These are phyloP conservation scores for Tuta absoluta DNA, from an alignment of 2,888 invertebrate genomes.

Conservation along the genomic window DNA sequence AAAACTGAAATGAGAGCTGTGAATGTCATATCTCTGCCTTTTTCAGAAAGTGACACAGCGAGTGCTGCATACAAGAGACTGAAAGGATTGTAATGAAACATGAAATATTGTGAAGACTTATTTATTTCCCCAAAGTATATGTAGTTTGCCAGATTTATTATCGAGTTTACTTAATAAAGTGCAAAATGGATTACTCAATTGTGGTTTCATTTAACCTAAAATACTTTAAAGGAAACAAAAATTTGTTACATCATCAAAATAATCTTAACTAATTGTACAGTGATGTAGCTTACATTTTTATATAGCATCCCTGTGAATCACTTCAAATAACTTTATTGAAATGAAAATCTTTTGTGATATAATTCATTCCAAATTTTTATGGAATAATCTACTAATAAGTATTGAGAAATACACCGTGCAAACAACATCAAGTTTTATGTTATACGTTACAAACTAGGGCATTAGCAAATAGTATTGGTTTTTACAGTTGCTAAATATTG, in stretches of 20 bases:
- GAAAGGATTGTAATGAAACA: constrained; percentile 49
- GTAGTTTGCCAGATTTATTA: constrained; percentile 49
- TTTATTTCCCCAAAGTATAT: constrained; percentile 54
- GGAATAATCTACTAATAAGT: neutral
- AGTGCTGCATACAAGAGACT: constrained; percentile 41
- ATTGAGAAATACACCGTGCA: neutral
- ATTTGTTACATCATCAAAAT: neutral
- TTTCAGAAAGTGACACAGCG: neutral
- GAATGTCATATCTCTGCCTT: too few relatives aligned
- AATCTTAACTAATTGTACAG: neutral
- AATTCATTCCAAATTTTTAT: neutral
- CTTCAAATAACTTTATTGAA: neutral
- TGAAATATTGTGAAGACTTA: constrained; percentile 48
- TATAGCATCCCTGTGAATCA: neutral
- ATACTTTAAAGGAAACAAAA: neutral
- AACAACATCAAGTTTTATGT: neutral
- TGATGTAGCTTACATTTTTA: neutral
- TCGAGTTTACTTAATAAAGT: constrained; percentile 50
- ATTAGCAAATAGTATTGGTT: neutral
- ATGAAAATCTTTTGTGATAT: constrained; percentile 1
- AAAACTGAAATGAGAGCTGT: too few relatives aligned
- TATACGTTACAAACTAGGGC: neutral
- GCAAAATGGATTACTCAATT: constrained; percentile 36
- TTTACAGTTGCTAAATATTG: constrained; percentile 1
- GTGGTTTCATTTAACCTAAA: constrained; percentile 5